phyloP scores from a whole-genome alignment of 2,113 vertebrate species.

The Pyxicephalus adspersus region DNA sequence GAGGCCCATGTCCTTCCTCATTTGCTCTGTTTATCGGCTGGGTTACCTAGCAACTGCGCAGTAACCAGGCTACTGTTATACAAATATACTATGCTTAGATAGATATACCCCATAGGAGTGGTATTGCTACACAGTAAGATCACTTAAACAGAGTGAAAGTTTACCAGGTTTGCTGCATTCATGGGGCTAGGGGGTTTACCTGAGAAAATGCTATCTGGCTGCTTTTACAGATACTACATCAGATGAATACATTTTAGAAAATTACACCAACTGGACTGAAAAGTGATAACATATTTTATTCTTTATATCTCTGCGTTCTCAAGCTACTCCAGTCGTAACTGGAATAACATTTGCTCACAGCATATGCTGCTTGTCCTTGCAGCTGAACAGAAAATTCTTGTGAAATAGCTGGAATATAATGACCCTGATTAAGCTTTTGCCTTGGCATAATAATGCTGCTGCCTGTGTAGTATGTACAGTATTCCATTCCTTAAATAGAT shows the following conservation, averaged over 20 bases:
- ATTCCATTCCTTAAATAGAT: constrained; percentile 48
- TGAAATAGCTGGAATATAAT: constrained; percentile 2
- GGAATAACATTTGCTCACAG: background rate
- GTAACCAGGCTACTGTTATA: background rate
- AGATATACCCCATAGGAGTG: no score
- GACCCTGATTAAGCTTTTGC: background rate
- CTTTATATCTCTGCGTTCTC: background rate
- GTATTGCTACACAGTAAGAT: no score
- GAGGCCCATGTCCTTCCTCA: background rate
- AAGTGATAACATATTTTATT: no score
- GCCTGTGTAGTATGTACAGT: constrained; percentile 14
- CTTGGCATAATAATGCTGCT: constrained; percentile 1
- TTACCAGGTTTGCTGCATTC: no score
- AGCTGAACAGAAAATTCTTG: background rate
- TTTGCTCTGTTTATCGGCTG: background rate
- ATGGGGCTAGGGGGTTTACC: no score
- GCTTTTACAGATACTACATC: no score
- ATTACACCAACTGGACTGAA: no score
- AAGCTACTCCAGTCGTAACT: background rate
- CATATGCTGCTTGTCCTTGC: background rate
- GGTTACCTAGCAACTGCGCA: background rate
- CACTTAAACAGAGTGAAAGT: no score
- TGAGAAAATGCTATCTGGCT: no score
- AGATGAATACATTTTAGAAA: no score
- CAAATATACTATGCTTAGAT: no score